Conservation (phyloP, 2,797 vertebrate species). For the Leptatherina wallacei region DNA sequence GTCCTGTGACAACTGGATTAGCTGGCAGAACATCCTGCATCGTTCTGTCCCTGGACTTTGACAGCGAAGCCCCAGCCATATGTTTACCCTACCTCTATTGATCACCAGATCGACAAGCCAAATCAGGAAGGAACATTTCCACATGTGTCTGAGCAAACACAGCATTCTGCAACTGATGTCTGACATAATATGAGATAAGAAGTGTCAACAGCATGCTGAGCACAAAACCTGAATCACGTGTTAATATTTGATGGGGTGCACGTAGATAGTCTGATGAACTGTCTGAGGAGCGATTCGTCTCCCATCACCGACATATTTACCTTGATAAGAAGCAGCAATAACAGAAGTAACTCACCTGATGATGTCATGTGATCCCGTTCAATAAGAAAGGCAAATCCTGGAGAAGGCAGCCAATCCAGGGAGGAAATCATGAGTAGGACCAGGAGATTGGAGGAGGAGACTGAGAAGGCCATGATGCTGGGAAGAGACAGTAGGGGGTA, state of each 20-base stretch:
- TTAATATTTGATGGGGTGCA: conserved; percentile 70
- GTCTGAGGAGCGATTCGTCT: conserved; percentile 10
- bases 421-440: conserved; percentile 64
- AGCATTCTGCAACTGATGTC: conserved; percentile 74
- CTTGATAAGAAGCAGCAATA: conserved; percentile 5
- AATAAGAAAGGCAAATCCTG: conserved; percentile 55
- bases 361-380: conserved; percentile 47
- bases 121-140: conserved; percentile 77
- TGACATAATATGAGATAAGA: conserved; percentile 72
- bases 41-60: conserved; percentile 82
- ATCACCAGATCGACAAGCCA: conserved; percentile 74
- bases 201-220: conserved; percentile 64
- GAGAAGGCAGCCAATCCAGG: conserved; percentile 60
- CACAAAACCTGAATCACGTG: conserved; percentile 55
- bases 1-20: conserved; percentile 54
- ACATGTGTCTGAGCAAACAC: conserved; percentile 71
- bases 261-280: conserved; percentile 20
- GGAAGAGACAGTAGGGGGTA: conserved; percentile 35
- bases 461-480: conserved; percentile 67
- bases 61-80: conserved; percentile 51
- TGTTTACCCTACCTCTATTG: conserved; percentile 76
- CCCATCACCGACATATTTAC: neutral
- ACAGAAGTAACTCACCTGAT: conserved; percentile 61
- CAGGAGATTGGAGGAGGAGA: conserved; percentile 47
- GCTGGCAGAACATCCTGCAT: conserved; percentile 66